Percentiles rank a stretch among this genome's conserved stretches.
These are phyloP conservation scores for Brachionus plicatilis DNA, from an alignment of 1,140 invertebrate genomes.

Conservation along the genomic window DNA sequence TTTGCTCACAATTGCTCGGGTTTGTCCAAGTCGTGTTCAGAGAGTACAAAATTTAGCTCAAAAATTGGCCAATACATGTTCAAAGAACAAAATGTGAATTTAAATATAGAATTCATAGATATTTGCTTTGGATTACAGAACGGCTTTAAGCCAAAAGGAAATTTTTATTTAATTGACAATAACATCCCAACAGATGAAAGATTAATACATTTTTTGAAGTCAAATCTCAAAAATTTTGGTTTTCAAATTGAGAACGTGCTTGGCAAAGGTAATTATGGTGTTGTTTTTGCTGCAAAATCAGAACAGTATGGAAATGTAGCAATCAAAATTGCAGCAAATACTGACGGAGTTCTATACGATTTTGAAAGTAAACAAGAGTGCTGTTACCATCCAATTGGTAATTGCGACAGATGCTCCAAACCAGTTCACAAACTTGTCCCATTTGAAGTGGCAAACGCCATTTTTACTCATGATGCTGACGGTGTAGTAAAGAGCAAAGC, in stretches of 20 bases:
- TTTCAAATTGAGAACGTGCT: neutral
- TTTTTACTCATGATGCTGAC: neutral
- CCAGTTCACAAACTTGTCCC: neutral
- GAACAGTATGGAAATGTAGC: constrained; percentile 25
- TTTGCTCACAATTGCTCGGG: neutral
- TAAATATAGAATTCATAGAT: constrained; percentile 26
- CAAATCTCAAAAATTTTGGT: neutral
- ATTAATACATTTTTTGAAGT: neutral
- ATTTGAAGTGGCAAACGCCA: constrained; percentile 13
- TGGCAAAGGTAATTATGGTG: constrained; percentile 15
- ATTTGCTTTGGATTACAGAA: neutral
- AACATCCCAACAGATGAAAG: neutral
- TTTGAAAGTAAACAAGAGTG: constrained; percentile 5
- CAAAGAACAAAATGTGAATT: neutral
- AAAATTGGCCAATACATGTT: neutral
- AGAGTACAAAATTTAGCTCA: neutral
- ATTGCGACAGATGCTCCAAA: neutral
- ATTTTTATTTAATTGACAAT: constrained; percentile 11
- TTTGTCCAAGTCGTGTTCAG: neutral
- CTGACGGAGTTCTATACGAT: neutral
- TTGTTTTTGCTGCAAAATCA: constrained; percentile 15
- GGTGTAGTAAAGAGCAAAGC: constrained; percentile 25
- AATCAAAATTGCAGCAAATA: constrained; percentile 17
- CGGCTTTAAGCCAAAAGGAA: neutral
- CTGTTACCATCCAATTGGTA: neutral